phyloP scores from a whole-genome alignment of 2,113 vertebrate genomes.

The Microcebus ravelobensis region DNA sequence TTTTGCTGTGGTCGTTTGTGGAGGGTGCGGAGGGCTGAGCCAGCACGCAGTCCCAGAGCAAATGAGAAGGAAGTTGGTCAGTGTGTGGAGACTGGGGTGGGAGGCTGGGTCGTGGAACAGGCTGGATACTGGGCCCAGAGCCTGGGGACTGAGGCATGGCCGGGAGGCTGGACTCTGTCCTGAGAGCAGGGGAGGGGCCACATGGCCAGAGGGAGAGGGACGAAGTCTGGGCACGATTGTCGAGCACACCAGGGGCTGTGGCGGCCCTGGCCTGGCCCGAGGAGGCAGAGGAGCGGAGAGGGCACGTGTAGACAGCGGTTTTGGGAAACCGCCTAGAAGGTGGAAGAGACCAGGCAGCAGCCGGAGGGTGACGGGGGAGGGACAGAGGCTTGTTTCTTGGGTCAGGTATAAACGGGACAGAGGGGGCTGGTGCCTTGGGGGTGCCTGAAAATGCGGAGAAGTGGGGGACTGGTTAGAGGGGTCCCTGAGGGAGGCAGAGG shows the following conservation, averaged over 20 bases:
- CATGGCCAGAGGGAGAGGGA: not conserved
- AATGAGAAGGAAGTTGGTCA: not conserved
- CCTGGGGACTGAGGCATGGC: not conserved
- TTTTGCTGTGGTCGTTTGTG: rapidly evolving
- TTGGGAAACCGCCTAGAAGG: not conserved
- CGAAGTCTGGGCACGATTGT: not conserved
- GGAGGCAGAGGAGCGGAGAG: not conserved
- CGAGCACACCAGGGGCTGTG: rapidly evolving
- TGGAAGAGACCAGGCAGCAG: not conserved
- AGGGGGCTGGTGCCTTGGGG: no score
- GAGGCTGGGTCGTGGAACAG: not conserved
- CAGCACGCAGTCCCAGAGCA: not conserved
- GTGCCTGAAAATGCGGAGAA: not conserved
- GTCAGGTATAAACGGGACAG: not conserved
- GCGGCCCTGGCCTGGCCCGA: not conserved
- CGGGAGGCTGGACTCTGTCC: not conserved
- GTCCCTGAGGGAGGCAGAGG: not conserved
- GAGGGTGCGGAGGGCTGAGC: not conserved
- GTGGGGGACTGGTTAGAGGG: not conserved
- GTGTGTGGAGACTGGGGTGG: not conserved
- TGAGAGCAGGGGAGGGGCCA: not conserved
- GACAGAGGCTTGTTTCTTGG: not conserved
- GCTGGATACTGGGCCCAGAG: not conserved
- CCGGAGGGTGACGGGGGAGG: not conserved
- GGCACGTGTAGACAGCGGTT: rapidly evolving